These are phyloP conservation scores for Eucidaris tribuloides DNA, from an alignment of 35 echinoderm and acorn worm species.

Conservation along the genomic window DNA sequence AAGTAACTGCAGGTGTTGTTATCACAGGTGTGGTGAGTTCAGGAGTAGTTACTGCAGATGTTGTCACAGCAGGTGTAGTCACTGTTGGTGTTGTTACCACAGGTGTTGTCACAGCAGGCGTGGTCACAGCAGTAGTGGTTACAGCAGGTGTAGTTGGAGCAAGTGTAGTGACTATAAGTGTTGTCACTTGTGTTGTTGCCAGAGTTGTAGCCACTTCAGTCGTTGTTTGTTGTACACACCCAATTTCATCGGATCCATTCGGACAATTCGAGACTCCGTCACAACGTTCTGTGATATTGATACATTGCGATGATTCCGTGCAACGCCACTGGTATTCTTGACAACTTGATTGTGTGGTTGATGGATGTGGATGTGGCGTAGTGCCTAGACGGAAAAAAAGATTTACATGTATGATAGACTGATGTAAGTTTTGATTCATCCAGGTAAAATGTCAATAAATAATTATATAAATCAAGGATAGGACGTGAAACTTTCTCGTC, in stretches of 20 bases:
- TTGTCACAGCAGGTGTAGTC: constrained; percentile 19
- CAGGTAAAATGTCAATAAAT: too few species aligned
- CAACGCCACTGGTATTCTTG: constrained; percentile 59
- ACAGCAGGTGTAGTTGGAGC: background rate
- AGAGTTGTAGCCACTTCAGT: background rate
- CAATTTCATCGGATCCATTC: constrained; percentile 30
- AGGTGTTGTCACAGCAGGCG: background rate
- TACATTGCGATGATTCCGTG: background rate
- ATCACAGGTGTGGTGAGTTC: background rate
- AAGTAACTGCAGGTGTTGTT: constrained; percentile 23
- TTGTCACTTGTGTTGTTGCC: constrained; percentile 8
- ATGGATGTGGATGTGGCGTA: constrained; percentile 64
- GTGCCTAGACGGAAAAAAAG: constrained; percentile 42
- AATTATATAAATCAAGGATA: too few species aligned
- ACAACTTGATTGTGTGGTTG: constrained; percentile 56
- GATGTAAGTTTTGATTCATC: too few species aligned
- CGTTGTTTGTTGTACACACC: constrained; percentile 4
- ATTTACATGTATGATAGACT: too few species aligned
- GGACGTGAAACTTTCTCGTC: too few species aligned
- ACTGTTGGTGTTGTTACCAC: background rate
- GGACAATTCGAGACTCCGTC: constrained; percentile 11
- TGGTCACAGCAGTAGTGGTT: background rate
- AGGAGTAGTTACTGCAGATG: background rate
- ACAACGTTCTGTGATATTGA: constrained; percentile 17
- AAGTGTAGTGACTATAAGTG: background rate